Conservation (phyloP, 2,888 invertebrate species). For the Halictus ligatus region DNA sequence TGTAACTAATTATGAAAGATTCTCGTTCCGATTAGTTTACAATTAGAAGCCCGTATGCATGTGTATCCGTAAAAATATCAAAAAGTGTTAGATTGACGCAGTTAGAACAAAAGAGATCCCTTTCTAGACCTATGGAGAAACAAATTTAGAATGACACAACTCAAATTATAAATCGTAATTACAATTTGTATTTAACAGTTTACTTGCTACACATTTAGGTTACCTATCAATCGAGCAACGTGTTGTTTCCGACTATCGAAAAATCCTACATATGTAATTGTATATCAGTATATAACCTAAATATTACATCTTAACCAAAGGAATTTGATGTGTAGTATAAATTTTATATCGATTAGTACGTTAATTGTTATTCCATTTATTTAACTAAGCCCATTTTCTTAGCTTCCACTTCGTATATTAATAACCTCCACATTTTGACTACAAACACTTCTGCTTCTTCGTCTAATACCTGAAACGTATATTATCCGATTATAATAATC, state of each 20-base stretch:
- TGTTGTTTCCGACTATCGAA: conserved; percentile 54
- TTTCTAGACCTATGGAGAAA: conserved; percentile 13
- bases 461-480: conserved; percentile 93
- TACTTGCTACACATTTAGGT: conserved; percentile 72
- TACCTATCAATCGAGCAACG: conserved; percentile 64
- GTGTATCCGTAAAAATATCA: conserved; percentile 1
- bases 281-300: conserved; percentile 74
- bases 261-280: conserved; percentile 63
- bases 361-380: conserved; percentile 82
- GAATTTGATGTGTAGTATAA: conserved; percentile 76
- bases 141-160: conserved; percentile 49
- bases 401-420: conserved; percentile 99
- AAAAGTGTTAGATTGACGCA: conserved; percentile 3
- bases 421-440: conserved; percentile 99
- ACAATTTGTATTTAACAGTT: conserved; percentile 76
- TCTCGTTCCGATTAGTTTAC: not conserved
- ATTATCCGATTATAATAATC: not conserved
- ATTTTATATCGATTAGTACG: conserved; percentile 74
- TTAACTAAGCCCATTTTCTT: conserved; percentile 97
- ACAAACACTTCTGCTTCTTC: conserved; percentile 99
- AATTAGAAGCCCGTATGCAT: not conserved
- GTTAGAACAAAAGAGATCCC: not conserved
- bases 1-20: not conserved
- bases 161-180: conserved; percentile 76
- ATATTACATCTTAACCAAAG: conserved; percentile 75